Conservation (phyloP, 2,888 invertebrate species). For the Chaetoderma sp. region DNA sequence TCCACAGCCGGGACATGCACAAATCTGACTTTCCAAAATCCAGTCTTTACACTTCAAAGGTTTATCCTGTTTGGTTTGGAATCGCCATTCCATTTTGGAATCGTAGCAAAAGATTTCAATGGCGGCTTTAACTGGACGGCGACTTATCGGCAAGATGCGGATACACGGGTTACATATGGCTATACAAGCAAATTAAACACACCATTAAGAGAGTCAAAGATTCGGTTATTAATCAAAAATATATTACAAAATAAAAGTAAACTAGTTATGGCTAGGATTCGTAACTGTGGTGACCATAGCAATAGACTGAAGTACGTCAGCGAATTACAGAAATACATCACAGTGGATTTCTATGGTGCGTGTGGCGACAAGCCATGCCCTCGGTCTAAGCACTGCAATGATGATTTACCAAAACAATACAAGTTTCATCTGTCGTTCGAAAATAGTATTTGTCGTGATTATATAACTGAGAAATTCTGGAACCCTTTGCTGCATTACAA, state of each 20-base stretch:
- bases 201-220: not conserved
- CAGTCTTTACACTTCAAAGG: no score
- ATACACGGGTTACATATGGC: not conserved
- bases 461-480: slow-evolving; percentile 10
- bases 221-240: not conserved
- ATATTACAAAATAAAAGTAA: not conserved
- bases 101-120: no score
- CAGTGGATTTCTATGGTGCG: not conserved
- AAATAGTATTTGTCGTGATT: slow-evolving; percentile 1
- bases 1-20: no score
- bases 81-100: no score
- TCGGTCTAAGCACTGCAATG: not conserved
- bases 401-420: not conserved
- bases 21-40: no score
- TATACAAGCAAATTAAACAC: not conserved
- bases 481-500: slow-evolving; percentile 1
- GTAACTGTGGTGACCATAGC: not conserved
- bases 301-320: not conserved
- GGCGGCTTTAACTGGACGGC: not conserved
- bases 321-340: not conserved
- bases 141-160: not conserved
- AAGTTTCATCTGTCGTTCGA: slow-evolving; percentile 6
- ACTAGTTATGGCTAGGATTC: not conserved
- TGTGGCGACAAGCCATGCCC: slow-evolving; percentile 1
- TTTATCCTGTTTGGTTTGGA: no score